Base-by-base conservation (phyloP, 2,797 vertebrate genomes). In the Phoeniculus purpureus region DNA sequence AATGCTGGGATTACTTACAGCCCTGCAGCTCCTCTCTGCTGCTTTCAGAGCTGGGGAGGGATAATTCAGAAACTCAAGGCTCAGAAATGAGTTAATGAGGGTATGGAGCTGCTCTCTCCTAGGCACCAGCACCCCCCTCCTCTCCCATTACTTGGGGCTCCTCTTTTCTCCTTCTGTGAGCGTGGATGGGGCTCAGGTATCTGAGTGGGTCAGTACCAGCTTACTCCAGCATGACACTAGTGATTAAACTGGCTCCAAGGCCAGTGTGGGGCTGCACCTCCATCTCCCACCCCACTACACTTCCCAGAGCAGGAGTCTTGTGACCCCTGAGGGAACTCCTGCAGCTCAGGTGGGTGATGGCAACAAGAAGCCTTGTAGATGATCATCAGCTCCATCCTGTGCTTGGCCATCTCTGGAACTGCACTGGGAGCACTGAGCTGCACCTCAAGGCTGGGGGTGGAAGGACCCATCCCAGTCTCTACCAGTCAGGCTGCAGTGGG, bases 1-100 rank as follows among this genome's bases (percentile, higher is more conserved):
- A 34, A 91, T 3, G 73, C 86, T 52, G 54, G 81, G 92, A 94
- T 96, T 94, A 94, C 71, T 93, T 81, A 70, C 74, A 84, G 85
- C 32, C 66, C 77, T 83, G 85, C 89, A 26, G 89, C 51, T 77
- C 5, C 1, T 31, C 72, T 55, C 20, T 55, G 80, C 82, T 45
- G 82, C 81, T 86, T 52, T 48, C 68, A 27, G 84, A 71, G 87
- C 27, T 1, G 18, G 7, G 13, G 31, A 52, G 31, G 45, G 47
- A 74, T 45, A 45, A 71, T 80, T 81, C 32, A 77, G 79, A 73
- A 92, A 65, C 55, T 29, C 9, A 4, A 77, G 43, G 62, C 78
- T 73, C 26, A 52, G 76, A 71, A 77, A 27, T 27, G 22, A 74
- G 74, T 74, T 74, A 85, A 81, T 65, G 29, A 83, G 79, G 79